Evolutionary conservation across 1,140 invertebrate genomes (phyloP).

Genomic region (Brachionus rotundiformis): DNA sequence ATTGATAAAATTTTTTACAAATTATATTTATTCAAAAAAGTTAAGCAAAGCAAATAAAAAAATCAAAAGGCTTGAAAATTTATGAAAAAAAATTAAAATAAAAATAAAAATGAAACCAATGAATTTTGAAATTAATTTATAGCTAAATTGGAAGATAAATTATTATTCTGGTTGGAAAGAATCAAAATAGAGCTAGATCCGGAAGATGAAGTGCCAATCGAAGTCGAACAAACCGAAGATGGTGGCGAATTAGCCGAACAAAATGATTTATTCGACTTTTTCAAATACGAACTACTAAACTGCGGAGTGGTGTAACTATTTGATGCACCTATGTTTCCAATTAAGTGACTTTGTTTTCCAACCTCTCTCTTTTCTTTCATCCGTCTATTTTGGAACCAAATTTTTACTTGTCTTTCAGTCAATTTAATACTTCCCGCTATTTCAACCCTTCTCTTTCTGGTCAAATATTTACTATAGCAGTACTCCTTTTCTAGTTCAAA

Average conservation of each 20-base stretch:
- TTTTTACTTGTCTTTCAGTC: slow-evolving; percentile 52
- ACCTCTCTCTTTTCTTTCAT: slow-evolving; percentile 53
- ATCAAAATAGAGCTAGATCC: neutral
- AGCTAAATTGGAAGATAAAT: neutral
- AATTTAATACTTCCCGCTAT: slow-evolving; percentile 37
- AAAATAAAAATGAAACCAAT: neutral
- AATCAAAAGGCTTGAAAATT: neutral
- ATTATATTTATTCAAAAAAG: neutral
- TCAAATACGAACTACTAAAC: neutral
- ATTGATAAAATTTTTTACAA: too few relatives aligned
- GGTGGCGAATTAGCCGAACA: neutral
- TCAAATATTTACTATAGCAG: slow-evolving; percentile 51
- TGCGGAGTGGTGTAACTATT: neutral
- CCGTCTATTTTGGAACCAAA: slow-evolving; percentile 52
- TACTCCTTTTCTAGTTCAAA: slow-evolving; percentile 53
- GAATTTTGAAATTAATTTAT: neutral
- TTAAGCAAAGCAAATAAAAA: neutral
- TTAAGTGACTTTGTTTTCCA: slow-evolving; percentile 34
- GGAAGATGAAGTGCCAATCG: neutral
- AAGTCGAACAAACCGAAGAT: neutral
- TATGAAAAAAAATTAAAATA: neutral
- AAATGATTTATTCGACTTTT: slow-evolving; percentile 23
- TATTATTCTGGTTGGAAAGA: neutral
- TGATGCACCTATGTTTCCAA: neutral
- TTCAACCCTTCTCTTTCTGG: slow-evolving; percentile 48